Evolutionary conservation across 2,797 vertebrate species (phyloP), one percentile per base, ranked within the genome.

Genomic region (Cuniculus paca): DNA sequence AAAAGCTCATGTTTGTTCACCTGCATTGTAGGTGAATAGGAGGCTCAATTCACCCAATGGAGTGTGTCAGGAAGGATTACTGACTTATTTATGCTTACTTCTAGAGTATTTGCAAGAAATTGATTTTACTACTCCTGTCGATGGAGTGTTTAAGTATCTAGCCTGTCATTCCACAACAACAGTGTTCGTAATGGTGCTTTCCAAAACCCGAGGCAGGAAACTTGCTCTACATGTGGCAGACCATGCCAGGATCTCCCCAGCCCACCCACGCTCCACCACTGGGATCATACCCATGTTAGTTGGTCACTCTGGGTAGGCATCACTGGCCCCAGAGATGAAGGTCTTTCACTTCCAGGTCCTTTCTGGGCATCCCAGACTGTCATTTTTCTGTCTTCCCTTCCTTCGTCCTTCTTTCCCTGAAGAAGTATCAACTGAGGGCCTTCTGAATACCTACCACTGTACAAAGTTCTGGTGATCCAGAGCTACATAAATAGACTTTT

Each of bases 1-100:
- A 74, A 87, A 93, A 91, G 22, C 31, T 39, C 19, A 5, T 95
- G 86, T 94, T 95, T 95, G 86, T 65, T 96, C 91, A 96, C 92
- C 95, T 96, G 91, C 74, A 9, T 50, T 84, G 42, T 48, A n/a
- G 36, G 34, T 96, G 85, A 97, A 90, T 50, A 34, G 86, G 45
- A 93, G 28, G 50, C 61, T 95, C 94, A 24, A 1, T 42, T 79
- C 9, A 3, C 87, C 60, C 54, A 88, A 58, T 63, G 58, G 74
- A 93, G 78, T 93, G 7, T 97, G 77, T 95, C 83, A 34, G 86
- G 77, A 84, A 90, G 87, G 85, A 95, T 93, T 88, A 88, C 80
- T 16, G 45, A 60, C 86, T n/a, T 80, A 61, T 78, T 56, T 93
- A 17, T 16, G n/a, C 88, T 78, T 88, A 42, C 60, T 81, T 77